Conservation (phyloP, 2,888 invertebrate species). For the Drosophila paranaensis region DNA sequence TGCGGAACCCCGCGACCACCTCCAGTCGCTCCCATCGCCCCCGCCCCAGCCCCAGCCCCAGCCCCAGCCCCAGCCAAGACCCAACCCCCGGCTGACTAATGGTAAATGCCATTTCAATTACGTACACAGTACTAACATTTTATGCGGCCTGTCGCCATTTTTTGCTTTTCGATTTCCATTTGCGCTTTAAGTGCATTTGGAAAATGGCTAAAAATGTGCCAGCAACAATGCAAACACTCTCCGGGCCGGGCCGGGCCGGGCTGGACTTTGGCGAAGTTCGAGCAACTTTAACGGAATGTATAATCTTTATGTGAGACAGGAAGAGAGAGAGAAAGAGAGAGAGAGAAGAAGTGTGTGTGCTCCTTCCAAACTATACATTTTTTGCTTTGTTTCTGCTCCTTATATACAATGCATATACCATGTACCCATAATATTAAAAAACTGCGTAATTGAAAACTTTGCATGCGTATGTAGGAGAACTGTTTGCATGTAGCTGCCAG, state of each 20-base stretch:
- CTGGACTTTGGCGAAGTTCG: slow-evolving; percentile 3
- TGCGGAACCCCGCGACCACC: slow-evolving; percentile 22
- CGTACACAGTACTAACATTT: slow-evolving; percentile 78
- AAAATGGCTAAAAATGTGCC: slow-evolving; percentile 44
- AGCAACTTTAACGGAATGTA: slow-evolving; percentile 13
- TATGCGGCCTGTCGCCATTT: slow-evolving; percentile 72
- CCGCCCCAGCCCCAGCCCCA: neutral
- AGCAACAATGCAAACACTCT: slow-evolving; percentile 36
- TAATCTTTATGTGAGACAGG: neutral
- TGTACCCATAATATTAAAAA: slow-evolving; percentile 11
- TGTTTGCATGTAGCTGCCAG: neutral
- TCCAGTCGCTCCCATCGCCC: neutral
- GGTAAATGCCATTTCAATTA: slow-evolving; percentile 79
- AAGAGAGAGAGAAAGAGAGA: neutral
- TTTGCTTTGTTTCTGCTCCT: neutral
- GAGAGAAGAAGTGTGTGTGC: neutral
- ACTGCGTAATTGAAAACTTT: slow-evolving; percentile 12
- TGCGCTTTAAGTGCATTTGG: slow-evolving; percentile 72
- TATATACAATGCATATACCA: slow-evolving; percentile 4
- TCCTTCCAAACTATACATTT: neutral
- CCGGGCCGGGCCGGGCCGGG: slow-evolving; percentile 1
- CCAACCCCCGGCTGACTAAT: slow-evolving; percentile 56
- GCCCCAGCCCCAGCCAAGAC: slow-evolving; percentile 1
- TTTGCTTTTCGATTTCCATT: slow-evolving; percentile 71
- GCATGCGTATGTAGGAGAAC: slow-evolving; percentile 10